A percentile compares a stretch with the other conserved stretches of the same genome.
phyloP scores from a whole-genome alignment of 2,113 vertebrate genomes.

The Taurulus bubalis region DNA sequence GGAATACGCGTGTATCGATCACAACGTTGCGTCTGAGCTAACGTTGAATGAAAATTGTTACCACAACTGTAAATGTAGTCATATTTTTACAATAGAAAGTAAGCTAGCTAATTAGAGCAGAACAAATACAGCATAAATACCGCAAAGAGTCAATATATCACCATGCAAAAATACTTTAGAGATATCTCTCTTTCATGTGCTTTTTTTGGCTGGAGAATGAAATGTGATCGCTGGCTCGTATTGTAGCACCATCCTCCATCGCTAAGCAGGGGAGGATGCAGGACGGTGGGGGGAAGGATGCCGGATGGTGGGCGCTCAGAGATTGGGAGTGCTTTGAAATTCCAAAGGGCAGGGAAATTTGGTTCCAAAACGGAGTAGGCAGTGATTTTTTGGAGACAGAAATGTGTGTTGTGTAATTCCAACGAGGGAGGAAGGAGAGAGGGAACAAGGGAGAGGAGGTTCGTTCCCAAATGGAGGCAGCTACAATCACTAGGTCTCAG shows the following conservation, averaged over 20 bases:
- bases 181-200: constrained; percentile 46
- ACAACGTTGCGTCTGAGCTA: neutral
- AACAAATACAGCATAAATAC: constrained; percentile 9
- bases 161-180: constrained; percentile 27
- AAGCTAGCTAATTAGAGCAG: constrained; percentile 21
- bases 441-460: constrained; percentile 1
- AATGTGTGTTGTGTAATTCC: constrained; percentile 55
- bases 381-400: constrained; percentile 38
- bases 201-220: constrained; percentile 48
- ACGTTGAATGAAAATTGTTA: neutral
- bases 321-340: constrained; percentile 61
- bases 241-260: constrained; percentile 29
- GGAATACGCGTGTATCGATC: neutral
- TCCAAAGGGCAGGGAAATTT: constrained; percentile 51
- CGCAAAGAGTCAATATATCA: constrained; percentile 14
- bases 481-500: constrained; percentile 24
- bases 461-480: constrained; percentile 36
- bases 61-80: neutral
- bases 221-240: constrained; percentile 31
- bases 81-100: neutral
- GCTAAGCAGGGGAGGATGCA: constrained; percentile 42
- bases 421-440: constrained; percentile 9
- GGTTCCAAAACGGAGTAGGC: constrained; percentile 52
- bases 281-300: neutral
- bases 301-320: neutral